These are phyloP conservation scores for Heteractis magnifica DNA, from an alignment of 92 coral and sea anemone genomes.

Conservation along the genomic window DNA sequence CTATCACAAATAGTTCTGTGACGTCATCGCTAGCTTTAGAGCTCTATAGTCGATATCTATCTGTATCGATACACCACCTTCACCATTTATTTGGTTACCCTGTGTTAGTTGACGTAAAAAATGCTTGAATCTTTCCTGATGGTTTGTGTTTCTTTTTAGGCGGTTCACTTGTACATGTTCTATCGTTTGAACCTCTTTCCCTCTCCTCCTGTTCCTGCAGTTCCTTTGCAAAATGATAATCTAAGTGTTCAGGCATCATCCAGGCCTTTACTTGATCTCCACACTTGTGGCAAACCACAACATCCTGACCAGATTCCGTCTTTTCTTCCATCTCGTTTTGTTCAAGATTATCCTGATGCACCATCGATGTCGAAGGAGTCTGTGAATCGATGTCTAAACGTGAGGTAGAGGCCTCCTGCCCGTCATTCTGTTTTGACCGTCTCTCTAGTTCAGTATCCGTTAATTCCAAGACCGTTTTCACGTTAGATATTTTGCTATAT, in stretches of 20 bases:
- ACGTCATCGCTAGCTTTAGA: no score
- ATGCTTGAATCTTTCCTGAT: slow-evolving; percentile 23
- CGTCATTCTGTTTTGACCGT: not conserved
- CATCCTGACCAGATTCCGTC: slow-evolving; percentile 1
- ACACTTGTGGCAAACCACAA: slow-evolving; percentile 69
- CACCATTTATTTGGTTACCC: slow-evolving; percentile 7
- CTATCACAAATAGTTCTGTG: no score
- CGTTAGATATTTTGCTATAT: not conserved
- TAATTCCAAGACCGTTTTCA: not conserved
- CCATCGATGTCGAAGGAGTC: slow-evolving; percentile 6
- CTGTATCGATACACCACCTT: no score
- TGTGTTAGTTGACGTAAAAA: slow-evolving; percentile 18
- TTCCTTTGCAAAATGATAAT: slow-evolving; percentile 83
- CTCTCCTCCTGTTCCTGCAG: slow-evolving; percentile 49
- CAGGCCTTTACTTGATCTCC: slow-evolving; percentile 44
- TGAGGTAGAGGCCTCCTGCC: not conserved
- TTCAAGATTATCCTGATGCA: not conserved
- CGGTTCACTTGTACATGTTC: slow-evolving; percentile 3
- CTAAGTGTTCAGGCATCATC: slow-evolving; percentile 77
- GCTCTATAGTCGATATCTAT: no score
- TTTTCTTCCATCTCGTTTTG: slow-evolving; percentile 29
- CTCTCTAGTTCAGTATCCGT: not conserved
- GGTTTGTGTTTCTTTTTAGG: slow-evolving; percentile 36
- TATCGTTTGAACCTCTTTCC: not conserved
- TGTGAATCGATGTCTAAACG: not conserved